Conservation (phyloP, 2,797 vertebrate genomes). For the Microhierax caerulescens region DNA sequence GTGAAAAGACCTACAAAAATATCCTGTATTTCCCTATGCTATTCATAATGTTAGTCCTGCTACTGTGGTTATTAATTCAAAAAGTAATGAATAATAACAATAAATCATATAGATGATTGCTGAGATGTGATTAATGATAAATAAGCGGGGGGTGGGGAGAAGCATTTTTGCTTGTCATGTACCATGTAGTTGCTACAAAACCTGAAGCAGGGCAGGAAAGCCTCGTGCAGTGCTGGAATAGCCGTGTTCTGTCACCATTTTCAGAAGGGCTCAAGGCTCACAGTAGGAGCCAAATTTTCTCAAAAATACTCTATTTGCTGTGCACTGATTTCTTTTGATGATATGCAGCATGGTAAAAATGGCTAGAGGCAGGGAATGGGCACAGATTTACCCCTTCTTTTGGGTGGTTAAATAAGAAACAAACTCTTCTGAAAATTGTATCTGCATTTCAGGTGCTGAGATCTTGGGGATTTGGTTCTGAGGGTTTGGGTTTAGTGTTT, state of each 20-base stretch:
- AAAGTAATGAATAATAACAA: not conserved
- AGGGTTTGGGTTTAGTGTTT: not conserved
- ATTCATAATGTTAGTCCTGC: not conserved
- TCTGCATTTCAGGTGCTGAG: not conserved
- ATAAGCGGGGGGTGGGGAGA: not conserved
- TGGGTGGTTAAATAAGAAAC: not conserved
- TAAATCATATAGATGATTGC: conserved; percentile 6
- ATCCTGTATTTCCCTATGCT: not conserved
- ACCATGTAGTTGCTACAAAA: not conserved
- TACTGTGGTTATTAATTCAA: not conserved
- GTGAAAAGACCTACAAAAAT: not conserved
- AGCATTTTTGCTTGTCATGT: not conserved
- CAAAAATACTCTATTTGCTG: not conserved
- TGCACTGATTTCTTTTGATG: not conserved
- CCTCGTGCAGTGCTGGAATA: not conserved
- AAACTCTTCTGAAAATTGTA: not conserved
- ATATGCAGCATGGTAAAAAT: not conserved
- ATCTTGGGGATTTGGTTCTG: not conserved
- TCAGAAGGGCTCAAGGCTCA: not conserved
- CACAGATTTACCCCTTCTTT: not conserved
- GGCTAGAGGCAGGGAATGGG: not conserved
- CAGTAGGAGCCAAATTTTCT: not conserved
- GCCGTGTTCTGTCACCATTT: not conserved
- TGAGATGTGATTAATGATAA: conserved; percentile 20
- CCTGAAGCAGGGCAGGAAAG: not conserved